A percentile compares a stretch with the other conserved stretches of the same genome.
phyloP scores from a whole-genome alignment of 2,888 invertebrate species.

The Asteroscopus sphinx region DNA sequence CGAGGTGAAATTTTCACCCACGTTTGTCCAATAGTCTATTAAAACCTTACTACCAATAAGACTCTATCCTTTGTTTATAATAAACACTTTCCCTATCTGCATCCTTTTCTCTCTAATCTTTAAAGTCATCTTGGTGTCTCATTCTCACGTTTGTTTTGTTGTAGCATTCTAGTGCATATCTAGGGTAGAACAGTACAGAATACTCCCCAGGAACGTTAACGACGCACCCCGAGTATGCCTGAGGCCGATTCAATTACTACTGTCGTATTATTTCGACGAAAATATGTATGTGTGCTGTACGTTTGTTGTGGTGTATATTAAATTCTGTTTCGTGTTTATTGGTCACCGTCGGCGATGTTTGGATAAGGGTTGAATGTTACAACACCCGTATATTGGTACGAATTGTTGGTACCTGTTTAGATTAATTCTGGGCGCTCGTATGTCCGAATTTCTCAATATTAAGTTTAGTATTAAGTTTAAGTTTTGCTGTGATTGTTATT shows the following conservation, averaged over 20 bases:
- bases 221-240: constrained; percentile 85
- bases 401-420: constrained; percentile 63
- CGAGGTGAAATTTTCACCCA: constrained; percentile 75
- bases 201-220: constrained; percentile 87
- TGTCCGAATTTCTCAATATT: constrained; percentile 54
- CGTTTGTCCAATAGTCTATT: constrained; percentile 81
- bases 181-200: constrained; percentile 77
- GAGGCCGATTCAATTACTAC: constrained; percentile 90
- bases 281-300: constrained; percentile 85
- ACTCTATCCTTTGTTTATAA: constrained; percentile 89
- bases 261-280: constrained; percentile 88
- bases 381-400: constrained; percentile 60
- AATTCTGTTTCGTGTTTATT: constrained; percentile 86
- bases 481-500: constrained; percentile 16
- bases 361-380: constrained; percentile 72
- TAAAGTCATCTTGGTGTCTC: constrained; percentile 59
- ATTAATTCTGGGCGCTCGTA: constrained; percentile 55
- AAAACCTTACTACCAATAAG: constrained; percentile 83
- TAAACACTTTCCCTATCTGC: constrained; percentile 84
- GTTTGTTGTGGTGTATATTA: constrained; percentile 86
- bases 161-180: constrained; percentile 85
- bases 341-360: constrained; percentile 81
- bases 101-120: constrained; percentile 62
- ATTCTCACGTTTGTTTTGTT: constrained; percentile 79
- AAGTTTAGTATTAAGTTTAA: constrained; percentile 32